Evolutionary conservation across 2,888 invertebrate genomes (phyloP).

Genomic region (Hanleya hanleyi): DNA sequence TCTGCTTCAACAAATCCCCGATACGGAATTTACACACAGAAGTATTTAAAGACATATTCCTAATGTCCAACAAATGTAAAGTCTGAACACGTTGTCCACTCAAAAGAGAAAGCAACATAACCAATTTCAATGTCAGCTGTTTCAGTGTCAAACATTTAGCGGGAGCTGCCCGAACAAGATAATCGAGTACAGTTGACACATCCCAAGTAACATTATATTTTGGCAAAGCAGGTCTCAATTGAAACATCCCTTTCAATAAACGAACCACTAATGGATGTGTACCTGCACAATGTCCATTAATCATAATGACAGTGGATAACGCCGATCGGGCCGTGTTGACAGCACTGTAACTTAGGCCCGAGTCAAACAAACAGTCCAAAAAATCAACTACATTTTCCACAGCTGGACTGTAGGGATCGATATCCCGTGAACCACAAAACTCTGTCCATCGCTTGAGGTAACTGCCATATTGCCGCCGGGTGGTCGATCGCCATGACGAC

Average conservation of each 20-base stretch:
- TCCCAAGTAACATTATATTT: conserved; percentile 36
- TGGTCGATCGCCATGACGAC: conserved; percentile 37
- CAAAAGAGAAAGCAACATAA: conserved; percentile 31
- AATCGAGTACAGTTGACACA: conserved; percentile 27
- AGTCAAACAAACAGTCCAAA: conserved; percentile 14
- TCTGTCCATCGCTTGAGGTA: too few relatives aligned
- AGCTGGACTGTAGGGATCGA: conserved; percentile 33
- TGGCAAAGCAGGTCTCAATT: conserved; percentile 27
- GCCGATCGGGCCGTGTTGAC: conserved; percentile 25
- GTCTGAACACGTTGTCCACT: too few relatives aligned
- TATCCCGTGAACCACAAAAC: conserved; percentile 26
- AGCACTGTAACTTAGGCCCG: conserved; percentile 26
- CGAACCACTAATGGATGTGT: conserved; percentile 18
- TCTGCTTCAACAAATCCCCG: conserved; percentile 28
- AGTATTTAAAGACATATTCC: conserved; percentile 12
- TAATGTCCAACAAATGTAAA: conserved; percentile 27
- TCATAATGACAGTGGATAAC: neutral
- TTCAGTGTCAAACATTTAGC: conserved; percentile 22
- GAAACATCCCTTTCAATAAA: conserved; percentile 39
- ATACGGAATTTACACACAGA: conserved; percentile 13
- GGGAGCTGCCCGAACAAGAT: conserved; percentile 17
- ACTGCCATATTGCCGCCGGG: conserved; percentile 23
- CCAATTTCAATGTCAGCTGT: too few relatives aligned
- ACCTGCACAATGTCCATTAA: neutral
- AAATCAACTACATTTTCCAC: conserved; percentile 18